A percentile compares a stretch with the other conserved stretches of the same genome.
phyloP scores from a whole-genome alignment of 2,113 vertebrate genomes.

The Oreotragus oreotragus region DNA sequence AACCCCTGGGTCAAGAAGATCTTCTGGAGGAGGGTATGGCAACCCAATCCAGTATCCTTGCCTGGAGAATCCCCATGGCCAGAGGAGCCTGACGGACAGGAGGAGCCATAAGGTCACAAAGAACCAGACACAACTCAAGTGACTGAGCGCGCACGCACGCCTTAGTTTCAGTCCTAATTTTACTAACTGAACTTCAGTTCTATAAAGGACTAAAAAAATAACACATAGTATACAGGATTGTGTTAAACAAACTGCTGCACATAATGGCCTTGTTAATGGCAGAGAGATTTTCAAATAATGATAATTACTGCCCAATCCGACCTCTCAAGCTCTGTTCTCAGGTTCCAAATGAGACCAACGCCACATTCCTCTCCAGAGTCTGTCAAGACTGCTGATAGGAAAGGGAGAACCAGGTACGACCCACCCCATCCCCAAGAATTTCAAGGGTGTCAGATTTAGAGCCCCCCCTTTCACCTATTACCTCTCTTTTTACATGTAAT shows the following conservation, averaged over 20 bases:
- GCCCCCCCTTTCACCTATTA: not conserved
- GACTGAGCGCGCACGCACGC: not conserved
- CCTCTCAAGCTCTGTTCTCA: not conserved
- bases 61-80: not conserved
- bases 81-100: not conserved
- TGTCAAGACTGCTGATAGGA: not conserved
- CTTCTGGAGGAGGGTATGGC: not conserved
- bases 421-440: not conserved
- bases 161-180: not conserved
- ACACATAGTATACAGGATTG: not conserved
- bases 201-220: not conserved
- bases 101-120: not conserved
- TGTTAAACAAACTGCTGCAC: not conserved
- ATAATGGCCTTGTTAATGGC: not conserved
- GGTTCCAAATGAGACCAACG: not conserved
- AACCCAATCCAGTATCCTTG: not conserved
- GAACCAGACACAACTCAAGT: not conserved
- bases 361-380: not conserved
- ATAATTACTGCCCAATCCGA: not conserved
- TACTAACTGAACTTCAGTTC: not conserved
- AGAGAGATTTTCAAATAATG: not conserved
- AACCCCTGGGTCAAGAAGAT: not conserved
- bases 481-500: constrained; percentile 23
- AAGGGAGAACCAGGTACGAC: not conserved
- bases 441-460: not conserved